phyloP scores from a whole-genome alignment of 2,888 invertebrate genomes.

The Cordilura impudica region DNA sequence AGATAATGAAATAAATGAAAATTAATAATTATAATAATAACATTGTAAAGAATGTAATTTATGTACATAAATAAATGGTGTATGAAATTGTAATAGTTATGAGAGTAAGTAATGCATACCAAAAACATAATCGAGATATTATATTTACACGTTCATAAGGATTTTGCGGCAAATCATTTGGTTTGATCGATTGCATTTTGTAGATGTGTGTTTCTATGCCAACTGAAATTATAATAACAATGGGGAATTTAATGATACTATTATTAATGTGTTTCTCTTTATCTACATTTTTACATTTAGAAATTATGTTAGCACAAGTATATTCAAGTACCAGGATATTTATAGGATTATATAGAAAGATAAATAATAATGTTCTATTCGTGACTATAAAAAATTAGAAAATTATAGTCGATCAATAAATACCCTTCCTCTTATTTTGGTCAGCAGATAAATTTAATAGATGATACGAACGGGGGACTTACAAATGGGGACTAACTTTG shows the following conservation, averaged over 20 bases:
- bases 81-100: background rate
- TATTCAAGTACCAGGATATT: background rate
- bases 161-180: slow-evolving; percentile 79
- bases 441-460: too few species aligned
- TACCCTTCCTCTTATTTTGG: too few species aligned
- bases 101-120: slow-evolving; percentile 71
- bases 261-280: background rate
- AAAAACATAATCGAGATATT: slow-evolving; percentile 82
- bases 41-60: too few species aligned
- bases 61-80: too few species aligned
- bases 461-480: too few species aligned
- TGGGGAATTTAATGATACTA: background rate
- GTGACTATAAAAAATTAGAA: too few species aligned
- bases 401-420: too few species aligned
- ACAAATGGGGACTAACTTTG: too few species aligned
- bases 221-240: slow-evolving; percentile 50
- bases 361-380: too few species aligned
- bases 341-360: too few species aligned
- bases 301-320: background rate
- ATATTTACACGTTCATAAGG: slow-evolving; percentile 81
- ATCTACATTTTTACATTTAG: too few species aligned
- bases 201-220: slow-evolving; percentile 14
- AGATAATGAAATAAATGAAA: slow-evolving; percentile 15
- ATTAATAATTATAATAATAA: background rate
- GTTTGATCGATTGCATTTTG: slow-evolving; percentile 76